These are phyloP conservation scores for Nephotettix cincticeps DNA, from an alignment of 1,140 invertebrate species.

Conservation along the genomic window DNA sequence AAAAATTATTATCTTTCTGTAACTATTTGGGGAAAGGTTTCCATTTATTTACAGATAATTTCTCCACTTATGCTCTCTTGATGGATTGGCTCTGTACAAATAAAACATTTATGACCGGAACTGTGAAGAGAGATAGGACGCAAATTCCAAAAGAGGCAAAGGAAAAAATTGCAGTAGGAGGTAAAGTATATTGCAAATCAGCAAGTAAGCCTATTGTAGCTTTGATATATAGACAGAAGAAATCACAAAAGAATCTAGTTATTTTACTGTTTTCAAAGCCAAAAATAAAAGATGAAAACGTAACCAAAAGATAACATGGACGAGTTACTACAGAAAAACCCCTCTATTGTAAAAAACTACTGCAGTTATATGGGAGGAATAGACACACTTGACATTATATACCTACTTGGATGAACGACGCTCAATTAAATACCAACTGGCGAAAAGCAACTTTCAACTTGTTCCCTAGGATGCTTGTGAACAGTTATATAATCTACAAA, in stretches of 20 bases:
- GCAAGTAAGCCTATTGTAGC: neutral
- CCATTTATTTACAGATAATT: conserved; percentile 1
- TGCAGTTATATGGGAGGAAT: conserved; percentile 31
- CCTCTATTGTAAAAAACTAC: neutral
- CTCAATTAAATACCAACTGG: conserved; percentile 35
- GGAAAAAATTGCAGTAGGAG: neutral
- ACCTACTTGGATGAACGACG: conserved; percentile 33
- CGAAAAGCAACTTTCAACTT: conserved; percentile 33
- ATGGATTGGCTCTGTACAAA: neutral
- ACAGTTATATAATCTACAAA: conserved; percentile 2
- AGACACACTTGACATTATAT: conserved; percentile 31
- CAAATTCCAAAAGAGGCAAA: neutral
- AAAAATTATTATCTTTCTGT: neutral
- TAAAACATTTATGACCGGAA: neutral
- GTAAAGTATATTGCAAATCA: neutral
- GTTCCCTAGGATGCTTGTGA: conserved; percentile 17
- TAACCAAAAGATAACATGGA: neutral
- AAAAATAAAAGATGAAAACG: neutral
- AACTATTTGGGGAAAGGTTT: neutral
- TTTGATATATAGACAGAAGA: neutral
- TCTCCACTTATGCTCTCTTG: neutral
- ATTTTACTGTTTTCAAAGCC: neutral
- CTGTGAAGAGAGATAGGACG: neutral
- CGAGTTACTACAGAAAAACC: neutral
- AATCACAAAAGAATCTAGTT: neutral